Evolutionary conservation across 2,888 invertebrate species (phyloP).

Genomic region (Chrysolina americana): DNA sequence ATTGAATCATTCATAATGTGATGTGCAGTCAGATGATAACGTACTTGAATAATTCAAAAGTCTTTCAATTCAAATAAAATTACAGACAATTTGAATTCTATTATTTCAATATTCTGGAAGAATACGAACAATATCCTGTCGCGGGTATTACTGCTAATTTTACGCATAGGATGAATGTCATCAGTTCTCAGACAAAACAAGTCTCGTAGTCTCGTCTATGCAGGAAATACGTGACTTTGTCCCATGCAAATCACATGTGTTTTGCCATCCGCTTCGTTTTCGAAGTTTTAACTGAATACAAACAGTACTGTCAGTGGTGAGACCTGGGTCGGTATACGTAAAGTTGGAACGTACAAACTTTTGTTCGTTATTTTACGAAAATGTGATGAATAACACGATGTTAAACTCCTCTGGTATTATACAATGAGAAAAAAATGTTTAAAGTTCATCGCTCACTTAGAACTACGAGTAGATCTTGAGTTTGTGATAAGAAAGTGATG

Average conservation of each 20-base stretch:
- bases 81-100: not conserved
- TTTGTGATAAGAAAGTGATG: no score
- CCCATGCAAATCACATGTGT: constrained; percentile 39
- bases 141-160: not conserved
- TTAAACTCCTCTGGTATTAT: no score
- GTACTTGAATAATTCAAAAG: not conserved
- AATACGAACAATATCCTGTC: not conserved
- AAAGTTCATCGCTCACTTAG: no score
- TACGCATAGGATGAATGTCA: constrained; percentile 25
- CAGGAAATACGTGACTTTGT: constrained; percentile 42
- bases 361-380: no score
- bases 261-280: constrained; percentile 14
- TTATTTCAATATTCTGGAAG: not conserved
- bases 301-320: not conserved
- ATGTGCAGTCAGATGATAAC: no score
- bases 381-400: no score
- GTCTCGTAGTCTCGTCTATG: constrained; percentile 22
- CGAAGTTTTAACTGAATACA: not conserved
- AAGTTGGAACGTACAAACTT: no score
- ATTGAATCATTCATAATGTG: no score
- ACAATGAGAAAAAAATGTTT: no score
- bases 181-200: constrained; percentile 34
- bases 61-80: not conserved
- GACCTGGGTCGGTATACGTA: not conserved
- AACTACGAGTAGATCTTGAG: no score